These are phyloP conservation scores for Teleopsis dalmanni DNA, from an alignment of 1,140 invertebrate species.

Conservation along the genomic window DNA sequence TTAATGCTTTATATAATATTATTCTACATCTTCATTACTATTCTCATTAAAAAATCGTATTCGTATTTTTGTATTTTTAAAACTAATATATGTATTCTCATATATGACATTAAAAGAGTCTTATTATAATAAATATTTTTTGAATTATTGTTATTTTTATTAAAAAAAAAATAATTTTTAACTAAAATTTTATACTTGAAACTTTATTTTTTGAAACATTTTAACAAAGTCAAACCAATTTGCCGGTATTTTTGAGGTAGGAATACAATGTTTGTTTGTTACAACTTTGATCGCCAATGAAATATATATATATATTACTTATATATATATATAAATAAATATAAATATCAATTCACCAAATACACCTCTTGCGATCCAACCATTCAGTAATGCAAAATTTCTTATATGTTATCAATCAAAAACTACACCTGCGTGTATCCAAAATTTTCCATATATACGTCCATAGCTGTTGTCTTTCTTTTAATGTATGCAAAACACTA, in stretches of 20 bases:
- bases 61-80: too few species aligned
- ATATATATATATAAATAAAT: background rate
- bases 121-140: constrained; percentile 7
- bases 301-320: background rate
- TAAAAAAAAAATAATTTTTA: constrained; percentile 14
- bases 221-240: constrained; percentile 43
- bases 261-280: constrained; percentile 17
- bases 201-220: too few species aligned
- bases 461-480: background rate
- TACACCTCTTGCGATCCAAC: too few species aligned
- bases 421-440: too few species aligned
- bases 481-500: background rate
- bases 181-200: constrained; percentile 13
- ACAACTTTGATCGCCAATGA: background rate
- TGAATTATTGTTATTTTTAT: constrained; percentile 7
- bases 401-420: too few species aligned
- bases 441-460: too few species aligned
- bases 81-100: too few species aligned
- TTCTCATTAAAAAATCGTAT: too few species aligned
- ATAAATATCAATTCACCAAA: too few species aligned
- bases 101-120: too few species aligned
- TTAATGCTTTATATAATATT: too few species aligned
- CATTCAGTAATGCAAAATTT: constrained; percentile 1
- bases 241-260: constrained; percentile 45
- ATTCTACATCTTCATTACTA: too few species aligned